Percentiles rank a stretch among this genome's conserved stretches.
Conservation (phyloP, 2,113 vertebrate genomes). For the Struthidea cinerea region DNA sequence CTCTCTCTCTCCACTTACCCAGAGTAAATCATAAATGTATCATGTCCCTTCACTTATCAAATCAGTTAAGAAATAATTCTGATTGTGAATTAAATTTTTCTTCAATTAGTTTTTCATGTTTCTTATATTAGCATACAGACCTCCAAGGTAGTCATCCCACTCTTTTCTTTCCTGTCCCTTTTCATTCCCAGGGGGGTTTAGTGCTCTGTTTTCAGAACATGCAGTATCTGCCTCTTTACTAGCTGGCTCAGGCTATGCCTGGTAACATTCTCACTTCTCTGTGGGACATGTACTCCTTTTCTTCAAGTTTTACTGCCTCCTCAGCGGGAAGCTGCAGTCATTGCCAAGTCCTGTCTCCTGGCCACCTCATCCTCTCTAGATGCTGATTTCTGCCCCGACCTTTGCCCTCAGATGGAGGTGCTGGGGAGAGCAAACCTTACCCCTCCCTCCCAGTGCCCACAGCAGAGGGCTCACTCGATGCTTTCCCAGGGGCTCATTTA, state of each 20-base stretch:
- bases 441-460: rapidly evolving
- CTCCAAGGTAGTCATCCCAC: not conserved
- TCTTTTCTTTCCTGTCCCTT: not conserved
- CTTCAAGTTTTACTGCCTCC: not conserved
- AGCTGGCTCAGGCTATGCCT: not conserved
- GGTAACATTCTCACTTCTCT: not conserved
- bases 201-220: not conserved
- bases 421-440: not conserved
- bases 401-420: not conserved
- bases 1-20: not conserved
- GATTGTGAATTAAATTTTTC: not conserved
- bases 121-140: not conserved
- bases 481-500: not conserved
- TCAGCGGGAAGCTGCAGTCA: not conserved
- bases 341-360: not conserved
- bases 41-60: not conserved
- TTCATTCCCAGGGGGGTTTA: rapidly evolving
- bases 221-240: not conserved
- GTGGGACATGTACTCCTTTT: not conserved
- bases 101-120: not conserved
- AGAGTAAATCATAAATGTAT: not conserved
- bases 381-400: not conserved
- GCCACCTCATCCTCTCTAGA: not conserved
- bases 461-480: not conserved
- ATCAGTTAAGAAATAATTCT: not conserved